phyloP scores from a whole-genome alignment of 2,888 invertebrate genomes.

The Laothoe populi region DNA sequence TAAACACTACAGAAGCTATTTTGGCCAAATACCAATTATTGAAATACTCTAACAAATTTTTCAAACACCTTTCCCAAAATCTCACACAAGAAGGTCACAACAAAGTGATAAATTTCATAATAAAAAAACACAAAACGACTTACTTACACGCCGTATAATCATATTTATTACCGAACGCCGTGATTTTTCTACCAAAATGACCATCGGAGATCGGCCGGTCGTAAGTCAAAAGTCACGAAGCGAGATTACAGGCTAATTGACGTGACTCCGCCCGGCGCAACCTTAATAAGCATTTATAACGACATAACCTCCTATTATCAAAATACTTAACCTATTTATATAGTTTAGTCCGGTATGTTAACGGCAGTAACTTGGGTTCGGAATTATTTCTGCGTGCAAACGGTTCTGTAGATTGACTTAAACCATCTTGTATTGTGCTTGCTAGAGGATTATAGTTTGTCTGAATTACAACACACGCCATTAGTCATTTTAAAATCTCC shows the following conservation, averaged over 20 bases:
- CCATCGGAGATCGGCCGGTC: slow-evolving; percentile 70
- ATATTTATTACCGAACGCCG: slow-evolving; percentile 63
- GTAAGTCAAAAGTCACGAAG: slow-evolving; percentile 83
- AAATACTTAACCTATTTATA: slow-evolving; percentile 80
- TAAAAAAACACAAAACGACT: slow-evolving; percentile 29
- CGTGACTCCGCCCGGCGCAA: slow-evolving; percentile 70
- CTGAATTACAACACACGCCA: too few species aligned
- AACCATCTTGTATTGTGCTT: too few species aligned
- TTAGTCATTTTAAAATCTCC: too few species aligned
- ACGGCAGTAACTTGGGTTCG: slow-evolving; percentile 7
- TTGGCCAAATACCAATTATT: too few species aligned
- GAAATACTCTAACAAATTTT: neutral
- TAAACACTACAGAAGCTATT: too few species aligned
- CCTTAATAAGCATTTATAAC: slow-evolving; percentile 80
- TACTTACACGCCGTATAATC: slow-evolving; percentile 61
- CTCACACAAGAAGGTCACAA: slow-evolving; percentile 23
- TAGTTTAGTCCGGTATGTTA: slow-evolving; percentile 16
- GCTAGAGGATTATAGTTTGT: too few species aligned
- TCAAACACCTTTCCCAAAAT: slow-evolving; percentile 13
- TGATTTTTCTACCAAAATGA: slow-evolving; percentile 50
- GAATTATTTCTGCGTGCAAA: neutral
- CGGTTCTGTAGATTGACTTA: neutral
- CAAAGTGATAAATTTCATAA: slow-evolving; percentile 27
- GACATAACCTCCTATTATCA: slow-evolving; percentile 77
- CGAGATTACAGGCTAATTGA: slow-evolving; percentile 75